Percentiles rank a stretch among this genome's conserved stretches.
phyloP scores from a whole-genome alignment of 2,113 vertebrate genomes.

The Nerophis lumbriciformis region DNA sequence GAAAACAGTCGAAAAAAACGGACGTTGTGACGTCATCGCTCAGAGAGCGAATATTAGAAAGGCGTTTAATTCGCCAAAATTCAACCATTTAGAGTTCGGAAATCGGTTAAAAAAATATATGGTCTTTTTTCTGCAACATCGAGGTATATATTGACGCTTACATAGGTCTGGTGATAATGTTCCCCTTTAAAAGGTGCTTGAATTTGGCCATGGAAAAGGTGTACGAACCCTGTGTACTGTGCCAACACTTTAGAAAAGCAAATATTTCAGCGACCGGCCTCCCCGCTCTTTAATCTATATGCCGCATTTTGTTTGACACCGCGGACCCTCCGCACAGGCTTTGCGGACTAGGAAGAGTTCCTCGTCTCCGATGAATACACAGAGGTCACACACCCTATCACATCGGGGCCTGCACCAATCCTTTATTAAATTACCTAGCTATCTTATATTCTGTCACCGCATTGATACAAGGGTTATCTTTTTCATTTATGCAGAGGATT shows the following conservation, averaged over 20 bases:
- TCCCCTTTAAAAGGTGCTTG: no score
- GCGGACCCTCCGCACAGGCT: slow-evolving; percentile 42
- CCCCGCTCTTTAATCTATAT: slow-evolving; percentile 56
- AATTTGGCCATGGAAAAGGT: no score
- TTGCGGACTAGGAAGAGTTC: slow-evolving; percentile 36
- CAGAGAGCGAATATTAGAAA: no score
- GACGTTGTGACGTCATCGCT: no score
- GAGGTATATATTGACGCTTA: no score
- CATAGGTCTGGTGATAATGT: no score
- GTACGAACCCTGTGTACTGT: slow-evolving; percentile 15
- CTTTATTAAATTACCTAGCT: slow-evolving; percentile 67
- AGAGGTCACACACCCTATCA: slow-evolving; percentile 58
- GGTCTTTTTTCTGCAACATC: no score
- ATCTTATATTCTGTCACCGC: slow-evolving; percentile 63
- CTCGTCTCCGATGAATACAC: slow-evolving; percentile 49
- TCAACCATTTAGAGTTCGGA: no score
- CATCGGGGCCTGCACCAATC: slow-evolving; percentile 54
- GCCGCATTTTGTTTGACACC: slow-evolving; percentile 47
- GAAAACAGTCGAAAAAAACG: no score
- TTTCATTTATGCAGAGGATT: slow-evolving; percentile 64
- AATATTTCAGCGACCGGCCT: slow-evolving; percentile 66
- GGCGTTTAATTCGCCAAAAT: no score
- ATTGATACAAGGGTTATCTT: slow-evolving; percentile 62
- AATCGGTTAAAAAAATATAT: no score
- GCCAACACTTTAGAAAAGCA: slow-evolving; percentile 69